Evolutionary conservation across 2,797 vertebrate species (phyloP).

Genomic region (Hoplostethus mediterraneus): DNA sequence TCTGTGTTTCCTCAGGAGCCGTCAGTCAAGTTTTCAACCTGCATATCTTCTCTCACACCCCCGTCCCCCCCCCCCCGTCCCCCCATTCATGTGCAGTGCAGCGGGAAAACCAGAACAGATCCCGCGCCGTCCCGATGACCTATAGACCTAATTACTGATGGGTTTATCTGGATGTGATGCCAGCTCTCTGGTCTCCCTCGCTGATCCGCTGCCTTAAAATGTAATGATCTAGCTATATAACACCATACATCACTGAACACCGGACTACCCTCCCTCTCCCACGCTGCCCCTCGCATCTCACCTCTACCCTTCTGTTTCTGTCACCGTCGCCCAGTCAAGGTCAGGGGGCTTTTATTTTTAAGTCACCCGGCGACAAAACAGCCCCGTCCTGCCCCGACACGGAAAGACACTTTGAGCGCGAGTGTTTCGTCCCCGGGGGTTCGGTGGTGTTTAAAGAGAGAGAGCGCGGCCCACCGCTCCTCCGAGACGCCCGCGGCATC

Average conservation of each 20-base stretch:
- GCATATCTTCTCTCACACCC: conserved; percentile 15
- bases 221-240: no score
- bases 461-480: conserved; percentile 43
- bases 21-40: conserved; percentile 61
- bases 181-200: background rate
- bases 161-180: conserved; percentile 34
- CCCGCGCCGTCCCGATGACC: conserved; percentile 8
- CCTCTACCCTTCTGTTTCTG: conserved; percentile 36
- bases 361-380: conserved; percentile 67
- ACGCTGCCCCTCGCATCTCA: conserved; percentile 36
- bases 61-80: conserved; percentile 31
- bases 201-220: no score
- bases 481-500: conserved; percentile 39
- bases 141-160: conserved; percentile 9
- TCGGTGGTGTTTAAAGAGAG: conserved; percentile 60
- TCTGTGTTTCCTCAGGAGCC: conserved; percentile 52
- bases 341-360: conserved; percentile 73
- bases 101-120: conserved; percentile 31
- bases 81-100: conserved; percentile 37
- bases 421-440: conserved; percentile 46
- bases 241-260: no score
- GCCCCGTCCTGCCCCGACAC: conserved; percentile 54
- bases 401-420: conserved; percentile 61
- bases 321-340: conserved; percentile 67
- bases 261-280: background rate